phyloP scores from a whole-genome alignment of 2,888 invertebrate species.

The Athripsodes cinereus region DNA sequence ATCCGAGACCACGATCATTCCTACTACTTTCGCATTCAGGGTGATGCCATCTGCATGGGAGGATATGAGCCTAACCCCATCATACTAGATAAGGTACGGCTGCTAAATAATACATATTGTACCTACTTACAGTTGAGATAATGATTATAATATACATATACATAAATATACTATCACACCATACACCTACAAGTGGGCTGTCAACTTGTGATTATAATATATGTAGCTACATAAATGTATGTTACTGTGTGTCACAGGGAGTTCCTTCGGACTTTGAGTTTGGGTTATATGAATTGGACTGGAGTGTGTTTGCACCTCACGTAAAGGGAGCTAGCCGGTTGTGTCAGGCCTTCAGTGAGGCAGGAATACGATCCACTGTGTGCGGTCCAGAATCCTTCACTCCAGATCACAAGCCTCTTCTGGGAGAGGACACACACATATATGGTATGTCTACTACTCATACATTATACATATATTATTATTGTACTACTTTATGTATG shows the following conservation, averaged over 20 bases:
- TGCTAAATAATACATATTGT: no score
- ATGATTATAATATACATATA: no score
- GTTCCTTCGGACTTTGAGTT: slow-evolving; percentile 75
- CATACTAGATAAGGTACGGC: slow-evolving; percentile 68
- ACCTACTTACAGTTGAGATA: no score
- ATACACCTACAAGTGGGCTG: no score
- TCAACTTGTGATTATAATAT: no score
- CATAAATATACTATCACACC: no score
- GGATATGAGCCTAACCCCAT: slow-evolving; percentile 86
- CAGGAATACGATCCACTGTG: slow-evolving; percentile 79
- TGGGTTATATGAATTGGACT: slow-evolving; percentile 80
- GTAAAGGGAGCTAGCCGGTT: slow-evolving; percentile 65
- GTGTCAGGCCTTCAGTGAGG: slow-evolving; percentile 65
- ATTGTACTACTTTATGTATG: neutral
- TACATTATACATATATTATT: neutral
- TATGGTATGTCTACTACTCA: slow-evolving; percentile 43
- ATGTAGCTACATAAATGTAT: no score
- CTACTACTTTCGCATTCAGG: slow-evolving; percentile 77
- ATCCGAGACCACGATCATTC: slow-evolving; percentile 80
- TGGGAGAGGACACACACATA: slow-evolving; percentile 69
- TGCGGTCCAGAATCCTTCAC: slow-evolving; percentile 92
- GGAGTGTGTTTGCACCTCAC: slow-evolving; percentile 76
- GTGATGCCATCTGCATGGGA: slow-evolving; percentile 76
- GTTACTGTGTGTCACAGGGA: slow-evolving; percentile 11
- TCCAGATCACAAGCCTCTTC: slow-evolving; percentile 80